Evolutionary conservation across 1,140 invertebrate genomes (phyloP).

Genomic region (Nautilus pompilius): DNA sequence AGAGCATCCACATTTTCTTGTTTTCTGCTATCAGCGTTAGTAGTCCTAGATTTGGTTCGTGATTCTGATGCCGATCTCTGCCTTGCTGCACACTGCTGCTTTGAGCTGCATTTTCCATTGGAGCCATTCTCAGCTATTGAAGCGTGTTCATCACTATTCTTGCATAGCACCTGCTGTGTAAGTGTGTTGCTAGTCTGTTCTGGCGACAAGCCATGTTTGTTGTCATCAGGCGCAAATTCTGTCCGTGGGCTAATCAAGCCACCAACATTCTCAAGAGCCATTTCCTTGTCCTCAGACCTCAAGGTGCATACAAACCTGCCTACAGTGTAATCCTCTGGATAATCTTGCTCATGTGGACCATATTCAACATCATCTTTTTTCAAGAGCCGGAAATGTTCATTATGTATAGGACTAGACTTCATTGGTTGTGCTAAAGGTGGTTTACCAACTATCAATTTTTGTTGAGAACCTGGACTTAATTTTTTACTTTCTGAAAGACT

Average conservation of each 20-base stretch:
- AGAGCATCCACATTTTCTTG: conserved; percentile 9
- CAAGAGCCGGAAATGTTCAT: conserved; percentile 12
- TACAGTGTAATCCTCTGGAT: not conserved
- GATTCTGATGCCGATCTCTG: conserved; percentile 8
- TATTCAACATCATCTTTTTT: conserved; percentile 6
- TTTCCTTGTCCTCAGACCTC: not conserved
- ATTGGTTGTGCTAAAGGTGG: conserved; percentile 9
- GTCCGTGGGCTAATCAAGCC: not conserved
- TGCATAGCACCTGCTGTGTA: not conserved
- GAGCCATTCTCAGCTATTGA: not conserved
- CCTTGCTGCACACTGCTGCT: conserved; percentile 13
- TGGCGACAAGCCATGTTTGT: not conserved
- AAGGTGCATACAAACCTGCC: not conserved
- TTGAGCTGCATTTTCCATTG: conserved; percentile 5
- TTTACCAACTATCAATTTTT: conserved; percentile 19
- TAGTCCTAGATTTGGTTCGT: conserved; percentile 20
- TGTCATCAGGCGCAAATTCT: not conserved
- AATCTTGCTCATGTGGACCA: conserved; percentile 7
- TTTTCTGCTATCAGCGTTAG: conserved; percentile 9
- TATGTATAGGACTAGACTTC: conserved; percentile 14
- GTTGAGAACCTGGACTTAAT: conserved; percentile 19
- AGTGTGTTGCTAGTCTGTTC: not conserved
- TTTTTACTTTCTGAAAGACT: conserved; percentile 35
- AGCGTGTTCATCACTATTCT: not conserved
- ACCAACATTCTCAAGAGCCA: not conserved